These are phyloP conservation scores for Battus philenor DNA, from an alignment of 1,140 invertebrate genomes.

Conservation along the genomic window DNA sequence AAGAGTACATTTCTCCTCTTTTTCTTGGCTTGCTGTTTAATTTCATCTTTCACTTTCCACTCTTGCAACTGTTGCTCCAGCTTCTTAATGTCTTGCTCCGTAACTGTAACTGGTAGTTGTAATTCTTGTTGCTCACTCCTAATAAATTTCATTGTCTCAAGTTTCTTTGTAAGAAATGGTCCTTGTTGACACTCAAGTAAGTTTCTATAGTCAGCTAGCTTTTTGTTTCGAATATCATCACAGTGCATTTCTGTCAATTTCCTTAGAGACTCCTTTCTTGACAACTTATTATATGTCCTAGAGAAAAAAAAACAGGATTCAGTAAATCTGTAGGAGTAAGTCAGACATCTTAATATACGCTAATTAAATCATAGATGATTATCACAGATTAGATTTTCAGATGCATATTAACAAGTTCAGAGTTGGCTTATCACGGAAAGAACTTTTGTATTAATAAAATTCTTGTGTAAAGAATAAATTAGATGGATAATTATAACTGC, in stretches of 20 bases:
- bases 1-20: conserved; percentile 47
- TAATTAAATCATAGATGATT: no score
- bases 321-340: no score
- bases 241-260: conserved; percentile 82
- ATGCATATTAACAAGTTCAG: no score
- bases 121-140: conserved; percentile 82
- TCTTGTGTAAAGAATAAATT: no score
- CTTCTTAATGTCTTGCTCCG: conserved; percentile 80
- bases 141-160: conserved; percentile 81
- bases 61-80: conserved; percentile 75
- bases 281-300: conserved; percentile 75
- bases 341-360: no score
- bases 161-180: conserved; percentile 79
- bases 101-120: conserved; percentile 79
- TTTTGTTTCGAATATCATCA: conserved; percentile 79
- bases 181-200: conserved; percentile 81
- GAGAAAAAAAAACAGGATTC: conserved; percentile 18
- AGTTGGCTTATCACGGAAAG: no score
- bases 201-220: conserved; percentile 79
- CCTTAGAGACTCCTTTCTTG: conserved; percentile 80
- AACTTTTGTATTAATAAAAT: no score
- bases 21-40: conserved; percentile 56
- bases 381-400: no score
- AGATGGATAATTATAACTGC: no score
- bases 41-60: conserved; percentile 49